Conservation (phyloP, 2,113 vertebrate genomes). For the Chrysemys picta region DNA sequence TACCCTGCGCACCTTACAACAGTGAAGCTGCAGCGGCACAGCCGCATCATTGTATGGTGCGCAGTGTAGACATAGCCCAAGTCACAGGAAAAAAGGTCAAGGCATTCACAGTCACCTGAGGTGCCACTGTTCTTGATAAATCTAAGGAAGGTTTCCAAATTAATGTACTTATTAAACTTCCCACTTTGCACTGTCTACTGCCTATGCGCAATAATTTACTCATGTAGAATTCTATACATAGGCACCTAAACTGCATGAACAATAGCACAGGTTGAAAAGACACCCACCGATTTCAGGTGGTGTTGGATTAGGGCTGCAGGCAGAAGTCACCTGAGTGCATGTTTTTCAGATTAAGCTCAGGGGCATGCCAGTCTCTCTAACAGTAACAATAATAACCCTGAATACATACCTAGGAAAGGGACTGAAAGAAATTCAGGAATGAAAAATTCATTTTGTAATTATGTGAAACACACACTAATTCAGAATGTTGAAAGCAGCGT, state of each 20-base stretch:
- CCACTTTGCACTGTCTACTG: background rate
- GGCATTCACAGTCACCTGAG: background rate
- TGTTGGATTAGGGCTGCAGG: background rate
- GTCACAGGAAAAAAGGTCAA: background rate
- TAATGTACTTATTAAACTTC: background rate
- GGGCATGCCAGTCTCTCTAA: rapidly evolving
- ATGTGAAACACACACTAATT: background rate
- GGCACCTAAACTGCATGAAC: background rate
- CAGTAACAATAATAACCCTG: background rate
- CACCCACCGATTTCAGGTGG: background rate
- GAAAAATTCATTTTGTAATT: rapidly evolving
- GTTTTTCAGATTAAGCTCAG: background rate
- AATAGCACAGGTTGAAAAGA: background rate
- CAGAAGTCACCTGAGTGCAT: rapidly evolving
- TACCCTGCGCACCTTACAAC: too few species aligned
- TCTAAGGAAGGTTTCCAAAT: background rate
- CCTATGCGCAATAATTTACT: too few species aligned
- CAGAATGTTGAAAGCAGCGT: background rate
- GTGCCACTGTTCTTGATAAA: background rate
- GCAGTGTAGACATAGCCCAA: too few species aligned
- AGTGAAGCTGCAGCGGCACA: too few species aligned
- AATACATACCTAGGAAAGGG: background rate
- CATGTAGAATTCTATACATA: background rate
- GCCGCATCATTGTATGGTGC: too few species aligned
- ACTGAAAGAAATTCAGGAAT: background rate